These are phyloP conservation scores for Ramphastos sulfuratus DNA, from an alignment of 2,113 vertebrate genomes.

Conservation along the genomic window DNA sequence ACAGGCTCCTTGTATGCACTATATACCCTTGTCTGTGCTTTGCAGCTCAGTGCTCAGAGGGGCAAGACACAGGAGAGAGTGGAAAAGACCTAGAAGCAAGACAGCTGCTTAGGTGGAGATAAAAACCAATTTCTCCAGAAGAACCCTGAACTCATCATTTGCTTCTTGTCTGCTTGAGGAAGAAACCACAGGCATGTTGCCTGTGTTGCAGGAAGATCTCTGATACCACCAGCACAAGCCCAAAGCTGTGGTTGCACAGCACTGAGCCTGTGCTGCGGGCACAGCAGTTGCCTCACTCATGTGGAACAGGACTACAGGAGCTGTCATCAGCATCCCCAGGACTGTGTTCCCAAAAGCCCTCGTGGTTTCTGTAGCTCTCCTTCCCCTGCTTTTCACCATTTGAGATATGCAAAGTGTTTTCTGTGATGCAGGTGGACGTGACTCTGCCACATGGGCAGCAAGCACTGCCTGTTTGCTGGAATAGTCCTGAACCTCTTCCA, in stretches of 20 bases:
- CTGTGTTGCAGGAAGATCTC: rapidly evolving
- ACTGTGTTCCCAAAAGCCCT: neutral
- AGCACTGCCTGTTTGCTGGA: neutral
- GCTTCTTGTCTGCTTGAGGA: neutral
- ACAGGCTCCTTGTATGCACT: neutral
- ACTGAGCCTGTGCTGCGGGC: rapidly evolving
- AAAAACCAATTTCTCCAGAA: neutral
- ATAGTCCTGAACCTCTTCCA: neutral
- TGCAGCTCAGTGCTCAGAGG: neutral
- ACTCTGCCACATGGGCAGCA: neutral
- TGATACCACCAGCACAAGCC: neutral
- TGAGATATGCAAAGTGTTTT: neutral
- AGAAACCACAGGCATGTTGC: neutral
- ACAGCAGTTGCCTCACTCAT: rapidly evolving
- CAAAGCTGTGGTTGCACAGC: neutral
- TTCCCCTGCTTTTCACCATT: neutral
- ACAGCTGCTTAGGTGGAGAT: neutral
- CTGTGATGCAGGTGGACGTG: neutral
- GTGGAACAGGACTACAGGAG: neutral
- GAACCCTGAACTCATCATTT: neutral
- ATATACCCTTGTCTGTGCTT: neutral
- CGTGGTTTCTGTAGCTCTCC: neutral
- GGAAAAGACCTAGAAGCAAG: neutral
- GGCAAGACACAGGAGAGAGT: neutral
- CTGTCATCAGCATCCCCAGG: neutral